Base-by-base conservation (phyloP, 2,888 invertebrate genomes). In the Clistopyga incitator region DNA sequence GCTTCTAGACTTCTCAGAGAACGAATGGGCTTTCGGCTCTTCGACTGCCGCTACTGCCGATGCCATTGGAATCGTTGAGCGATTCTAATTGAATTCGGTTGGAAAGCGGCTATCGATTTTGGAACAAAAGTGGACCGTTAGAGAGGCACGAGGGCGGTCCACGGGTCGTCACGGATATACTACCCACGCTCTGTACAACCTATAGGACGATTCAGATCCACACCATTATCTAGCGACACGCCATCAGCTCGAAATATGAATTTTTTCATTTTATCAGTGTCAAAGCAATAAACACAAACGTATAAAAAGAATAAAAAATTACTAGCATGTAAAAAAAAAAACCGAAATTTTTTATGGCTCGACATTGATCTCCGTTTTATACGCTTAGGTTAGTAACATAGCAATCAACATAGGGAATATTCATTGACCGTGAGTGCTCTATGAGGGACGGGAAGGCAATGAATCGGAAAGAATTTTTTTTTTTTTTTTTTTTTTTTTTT, bases 31-130 rank as follows among this genome's bases (percentile, higher is more conserved):
- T 56, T 74, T 64, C 15, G 34, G 23, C 15, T 71, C 15, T 50
- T 29, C 18, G 23, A 18, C 47, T 54, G 50, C 61, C 20, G 15
- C 59, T 61, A 52, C 65, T 50, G 15, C 70, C 71, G 61, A 52
- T 45, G 77, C 68, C 77, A 77, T 71, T 72, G 67, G 75, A 84
- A 71, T 84, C 75, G 81, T 72, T 78, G 78, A 81, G 52, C 71
- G 75, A 59, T 78, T 81, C 81, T 75, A 84, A 84, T 84, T 81
- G 81, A 81, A 84, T 84, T 81, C 81, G 75, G 78, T 78, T 80
- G 67, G 81, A 81, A 81, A 78, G 52, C 71, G 70, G 75, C 81
- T 81, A 84, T 78, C 78, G 81, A 84, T 84, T 84, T 81, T 78
- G 59, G 59, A 56, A 84, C 71, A 56, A 75, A 76, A 84, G 74